A percentile compares a stretch with the other conserved stretches of the same genome.
phyloP scores from a whole-genome alignment of 1,140 invertebrate species.

The Conus betulinus region DNA sequence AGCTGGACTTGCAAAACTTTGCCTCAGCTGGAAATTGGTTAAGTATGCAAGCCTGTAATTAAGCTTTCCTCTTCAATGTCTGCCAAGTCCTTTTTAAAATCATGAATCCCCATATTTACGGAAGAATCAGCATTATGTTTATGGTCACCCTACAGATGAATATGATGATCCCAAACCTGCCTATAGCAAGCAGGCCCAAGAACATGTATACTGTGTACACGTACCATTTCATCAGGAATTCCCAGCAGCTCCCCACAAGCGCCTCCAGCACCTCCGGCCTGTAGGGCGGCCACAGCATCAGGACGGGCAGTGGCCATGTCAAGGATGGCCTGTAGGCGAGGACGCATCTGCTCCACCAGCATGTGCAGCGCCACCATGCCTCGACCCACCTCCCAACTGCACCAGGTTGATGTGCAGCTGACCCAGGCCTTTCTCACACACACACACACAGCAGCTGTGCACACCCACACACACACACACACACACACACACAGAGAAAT shows the following conservation, averaged over 20 bases:
- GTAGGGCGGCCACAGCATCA: neutral
- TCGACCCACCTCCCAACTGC: slow-evolving; percentile 30
- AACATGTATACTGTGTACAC: neutral
- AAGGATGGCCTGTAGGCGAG: slow-evolving; percentile 36
- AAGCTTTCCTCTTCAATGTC: no score
- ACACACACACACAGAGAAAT: no score
- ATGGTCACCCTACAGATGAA: no score
- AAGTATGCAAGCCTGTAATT: no score
- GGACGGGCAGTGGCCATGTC: slow-evolving; percentile 30
- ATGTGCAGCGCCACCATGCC: slow-evolving; percentile 36
- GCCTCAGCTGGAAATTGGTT: no score
- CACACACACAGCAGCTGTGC: neutral
- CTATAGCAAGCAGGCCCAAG: neutral
- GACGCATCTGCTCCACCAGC: neutral
- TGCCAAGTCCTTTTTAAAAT: no score
- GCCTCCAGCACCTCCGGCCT: neutral
- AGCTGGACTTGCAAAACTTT: no score
- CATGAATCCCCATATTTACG: no score
- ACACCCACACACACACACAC: neutral
- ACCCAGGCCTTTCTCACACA: slow-evolving; percentile 1
- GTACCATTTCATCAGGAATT: slow-evolving; percentile 53
- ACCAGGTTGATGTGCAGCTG: slow-evolving; percentile 18
- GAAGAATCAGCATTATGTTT: no score
- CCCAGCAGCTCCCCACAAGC: slow-evolving; percentile 17
- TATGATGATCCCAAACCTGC: no score